Percentiles rank a stretch among this genome's conserved stretches.
phyloP scores from a whole-genome alignment of 2,797 vertebrate genomes.

The Aphelocoma californica region DNA sequence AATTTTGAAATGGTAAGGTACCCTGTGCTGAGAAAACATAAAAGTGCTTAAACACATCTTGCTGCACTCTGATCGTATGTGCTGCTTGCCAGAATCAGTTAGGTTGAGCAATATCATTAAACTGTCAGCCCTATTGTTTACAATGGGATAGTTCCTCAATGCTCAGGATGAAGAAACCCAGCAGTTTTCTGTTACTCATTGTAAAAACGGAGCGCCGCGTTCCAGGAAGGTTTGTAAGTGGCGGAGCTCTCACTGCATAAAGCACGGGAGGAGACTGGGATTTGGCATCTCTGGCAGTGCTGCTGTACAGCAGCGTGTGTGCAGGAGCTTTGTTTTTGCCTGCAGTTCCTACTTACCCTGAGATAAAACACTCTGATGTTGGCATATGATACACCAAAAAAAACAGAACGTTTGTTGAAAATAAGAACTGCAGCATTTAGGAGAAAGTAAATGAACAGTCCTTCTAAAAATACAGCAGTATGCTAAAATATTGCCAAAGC shows the following conservation, averaged over 20 bases:
- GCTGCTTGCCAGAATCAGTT: constrained; percentile 1
- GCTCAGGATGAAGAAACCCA: constrained; percentile 25
- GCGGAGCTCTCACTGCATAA: neutral
- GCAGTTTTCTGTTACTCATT: neutral
- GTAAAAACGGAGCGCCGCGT: neutral
- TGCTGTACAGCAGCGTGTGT: neutral
- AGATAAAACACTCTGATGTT: constrained; percentile 16
- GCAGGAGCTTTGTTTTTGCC: constrained; percentile 36
- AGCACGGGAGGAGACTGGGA: constrained; percentile 5
- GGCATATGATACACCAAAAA: constrained; percentile 20
- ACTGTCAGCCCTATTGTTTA: neutral
- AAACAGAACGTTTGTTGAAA: constrained; percentile 21
- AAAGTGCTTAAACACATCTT: neutral
- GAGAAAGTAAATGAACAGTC: constrained; percentile 58
- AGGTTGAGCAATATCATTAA: constrained; percentile 10
- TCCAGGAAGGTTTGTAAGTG: constrained; percentile 27
- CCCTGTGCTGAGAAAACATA: neutral
- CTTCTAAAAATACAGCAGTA: constrained; percentile 61
- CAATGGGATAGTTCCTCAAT: neutral
- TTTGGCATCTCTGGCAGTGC: constrained; percentile 1
- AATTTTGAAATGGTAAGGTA: neutral
- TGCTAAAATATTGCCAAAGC: constrained; percentile 61
- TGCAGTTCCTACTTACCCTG: neutral
- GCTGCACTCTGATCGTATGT: neutral
- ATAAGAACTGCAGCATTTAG: constrained; percentile 36